Conservation (phyloP, 1,140 invertebrate genomes). For the Condylostylus longicornis region DNA sequence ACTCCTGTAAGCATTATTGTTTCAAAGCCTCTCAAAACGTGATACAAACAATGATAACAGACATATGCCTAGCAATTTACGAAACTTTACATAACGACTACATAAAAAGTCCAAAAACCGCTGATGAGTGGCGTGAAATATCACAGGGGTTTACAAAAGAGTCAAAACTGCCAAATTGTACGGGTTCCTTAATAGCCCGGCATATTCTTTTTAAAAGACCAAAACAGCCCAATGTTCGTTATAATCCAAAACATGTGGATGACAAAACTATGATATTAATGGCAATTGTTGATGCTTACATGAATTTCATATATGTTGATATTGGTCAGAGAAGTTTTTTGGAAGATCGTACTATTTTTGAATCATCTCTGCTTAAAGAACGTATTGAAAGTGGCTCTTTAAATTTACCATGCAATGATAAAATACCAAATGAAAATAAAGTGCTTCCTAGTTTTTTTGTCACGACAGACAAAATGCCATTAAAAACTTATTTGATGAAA, state of each 20-base stretch:
- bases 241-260: background rate
- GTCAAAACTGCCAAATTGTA: slow-evolving; percentile 20
- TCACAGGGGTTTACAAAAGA: slow-evolving; percentile 24
- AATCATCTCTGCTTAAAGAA: background rate
- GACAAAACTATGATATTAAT: background rate
- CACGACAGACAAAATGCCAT: background rate
- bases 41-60: slow-evolving; percentile 31
- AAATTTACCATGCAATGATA: background rate
- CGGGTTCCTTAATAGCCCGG: slow-evolving; percentile 25
- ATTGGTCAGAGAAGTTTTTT: background rate
- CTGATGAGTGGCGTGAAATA: slow-evolving; percentile 25
- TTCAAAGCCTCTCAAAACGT: slow-evolving; percentile 32
- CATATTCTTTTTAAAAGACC: slow-evolving; percentile 13
- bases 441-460: background rate
- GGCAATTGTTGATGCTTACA: background rate
- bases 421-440: background rate
- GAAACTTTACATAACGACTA: slow-evolving; percentile 30
- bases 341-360: background rate
- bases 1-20: slow-evolving; percentile 31
- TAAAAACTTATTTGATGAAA: background rate
- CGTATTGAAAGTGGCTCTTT: background rate
- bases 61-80: slow-evolving; percentile 30
- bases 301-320: background rate
- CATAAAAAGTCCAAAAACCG: slow-evolving; percentile 30
- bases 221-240: background rate